phyloP scores from a whole-genome alignment of 2,888 invertebrate species.

The Gryllus longicercus region DNA sequence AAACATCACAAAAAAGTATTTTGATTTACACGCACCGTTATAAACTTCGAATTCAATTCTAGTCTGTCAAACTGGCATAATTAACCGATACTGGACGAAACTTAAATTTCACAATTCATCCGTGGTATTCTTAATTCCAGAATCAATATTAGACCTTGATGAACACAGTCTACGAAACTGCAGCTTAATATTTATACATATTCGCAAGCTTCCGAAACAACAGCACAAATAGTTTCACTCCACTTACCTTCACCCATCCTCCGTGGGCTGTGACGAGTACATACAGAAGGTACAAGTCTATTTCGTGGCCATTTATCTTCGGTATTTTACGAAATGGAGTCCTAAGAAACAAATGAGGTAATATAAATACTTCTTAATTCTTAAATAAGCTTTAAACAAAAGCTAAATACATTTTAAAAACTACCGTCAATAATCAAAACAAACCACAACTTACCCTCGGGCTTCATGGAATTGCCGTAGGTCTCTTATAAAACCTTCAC shows the following conservation, averaged over 20 bases:
- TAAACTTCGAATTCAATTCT: too few relatives aligned
- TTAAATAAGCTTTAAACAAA: not conserved
- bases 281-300: constrained; percentile 90
- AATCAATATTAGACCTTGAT: too few relatives aligned
- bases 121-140: too few relatives aligned
- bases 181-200: too few relatives aligned
- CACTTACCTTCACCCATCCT: constrained; percentile 87
- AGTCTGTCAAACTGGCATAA: too few relatives aligned
- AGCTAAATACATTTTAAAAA: not conserved
- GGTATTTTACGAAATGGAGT: constrained; percentile 67
- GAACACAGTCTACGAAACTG: too few relatives aligned
- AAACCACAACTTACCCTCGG: constrained; percentile 69
- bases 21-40: too few relatives aligned
- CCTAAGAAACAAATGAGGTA: constrained; percentile 46
- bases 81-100: too few relatives aligned
- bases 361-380: not conserved
- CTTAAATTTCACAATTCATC: too few relatives aligned
- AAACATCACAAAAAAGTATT: too few relatives aligned
- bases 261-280: constrained; percentile 87
- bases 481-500: constrained; percentile 76
- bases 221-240: too few relatives aligned
- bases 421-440: constrained; percentile 25
- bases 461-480: constrained; percentile 87
- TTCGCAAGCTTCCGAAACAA: too few relatives aligned
- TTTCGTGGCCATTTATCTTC: constrained; percentile 81